Percentiles rank a stretch among this genome's conserved stretches.
These are phyloP conservation scores for Hippocampus abdominalis DNA, from an alignment of 2,113 vertebrate species.

Conservation along the genomic window DNA sequence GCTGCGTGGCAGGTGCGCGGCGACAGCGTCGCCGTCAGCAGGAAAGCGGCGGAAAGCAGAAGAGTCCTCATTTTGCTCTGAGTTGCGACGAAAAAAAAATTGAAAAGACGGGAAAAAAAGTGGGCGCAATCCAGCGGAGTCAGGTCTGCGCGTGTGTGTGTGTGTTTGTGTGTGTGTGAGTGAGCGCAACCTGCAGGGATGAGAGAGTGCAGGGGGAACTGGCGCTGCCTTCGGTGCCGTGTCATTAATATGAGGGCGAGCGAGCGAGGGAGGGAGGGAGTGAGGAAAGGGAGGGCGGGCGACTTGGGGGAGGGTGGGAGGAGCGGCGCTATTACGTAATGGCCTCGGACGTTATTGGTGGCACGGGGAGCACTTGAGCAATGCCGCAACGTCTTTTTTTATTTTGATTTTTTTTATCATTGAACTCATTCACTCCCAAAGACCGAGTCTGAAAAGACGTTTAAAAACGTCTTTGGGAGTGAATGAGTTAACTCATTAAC, in stretches of 20 bases:
- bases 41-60: slow-evolving; percentile 58
- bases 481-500: too few species aligned
- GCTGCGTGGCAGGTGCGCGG: slow-evolving; percentile 41
- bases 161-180: slow-evolving; percentile 1
- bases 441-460: too few species aligned
- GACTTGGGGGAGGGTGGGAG: slow-evolving; percentile 79
- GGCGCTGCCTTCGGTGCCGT: slow-evolving; percentile 68
- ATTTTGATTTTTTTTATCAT: not conserved
- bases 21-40: slow-evolving; percentile 63
- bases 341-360: slow-evolving; percentile 58
- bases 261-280: slow-evolving; percentile 53
- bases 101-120: slow-evolving; percentile 17
- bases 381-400: slow-evolving; percentile 22
- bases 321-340: slow-evolving; percentile 77
- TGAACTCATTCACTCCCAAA: too few species aligned
- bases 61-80: slow-evolving; percentile 73
- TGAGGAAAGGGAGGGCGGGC: slow-evolving; percentile 65
- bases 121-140: slow-evolving; percentile 5
- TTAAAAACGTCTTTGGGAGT: too few species aligned
- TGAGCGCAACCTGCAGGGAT: slow-evolving; percentile 58
- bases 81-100: slow-evolving; percentile 16
- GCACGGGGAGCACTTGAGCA: slow-evolving; percentile 36
- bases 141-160: not conserved
- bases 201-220: slow-evolving; percentile 68
- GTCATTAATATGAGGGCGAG: slow-evolving; percentile 74